phyloP scores from a whole-genome alignment of 2,797 vertebrate genomes.

The Eremophila alpestris region DNA sequence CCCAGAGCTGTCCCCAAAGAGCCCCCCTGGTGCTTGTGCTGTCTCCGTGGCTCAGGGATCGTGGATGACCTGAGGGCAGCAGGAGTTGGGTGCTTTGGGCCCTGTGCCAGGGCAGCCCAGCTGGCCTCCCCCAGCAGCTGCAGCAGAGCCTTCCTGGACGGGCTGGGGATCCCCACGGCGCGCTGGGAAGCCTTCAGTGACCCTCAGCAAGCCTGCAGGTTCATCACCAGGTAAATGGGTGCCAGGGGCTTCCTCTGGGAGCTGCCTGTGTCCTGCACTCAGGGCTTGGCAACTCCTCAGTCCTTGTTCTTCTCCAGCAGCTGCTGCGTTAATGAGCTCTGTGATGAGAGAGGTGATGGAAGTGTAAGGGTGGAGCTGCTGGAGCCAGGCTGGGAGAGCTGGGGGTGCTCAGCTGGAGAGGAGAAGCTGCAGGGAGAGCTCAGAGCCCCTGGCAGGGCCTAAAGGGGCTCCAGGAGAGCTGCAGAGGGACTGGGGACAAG shows the following conservation, averaged over 20 bases:
- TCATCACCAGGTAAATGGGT: not conserved
- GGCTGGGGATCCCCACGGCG: conserved; percentile 84
- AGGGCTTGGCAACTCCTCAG: not conserved
- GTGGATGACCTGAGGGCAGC: conserved; percentile 83
- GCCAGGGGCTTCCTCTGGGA: no score
- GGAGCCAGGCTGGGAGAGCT: not conserved
- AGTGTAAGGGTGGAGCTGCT: not conserved
- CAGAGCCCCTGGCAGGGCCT: not conserved
- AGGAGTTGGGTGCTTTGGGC: conserved; percentile 86
- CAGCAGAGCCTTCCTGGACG: conserved; percentile 89
- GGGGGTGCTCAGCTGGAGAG: not conserved
- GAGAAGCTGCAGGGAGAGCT: not conserved
- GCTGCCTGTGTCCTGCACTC: no score
- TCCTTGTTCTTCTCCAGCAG: not conserved
- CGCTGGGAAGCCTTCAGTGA: conserved; percentile 84
- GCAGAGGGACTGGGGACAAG: not conserved
- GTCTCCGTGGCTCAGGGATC: conserved; percentile 75
- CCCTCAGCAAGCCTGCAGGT: conserved; percentile 82
- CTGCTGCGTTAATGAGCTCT: not conserved
- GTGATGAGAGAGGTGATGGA: not conserved
- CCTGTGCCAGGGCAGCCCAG: conserved; percentile 83
- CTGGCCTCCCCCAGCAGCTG: conserved; percentile 85
- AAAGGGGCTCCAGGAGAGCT: not conserved
- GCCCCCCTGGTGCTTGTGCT: not conserved
- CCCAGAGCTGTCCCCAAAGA: not conserved